Base-by-base conservation (phyloP, 2,113 vertebrate species). In the Ochotona princeps region DNA sequence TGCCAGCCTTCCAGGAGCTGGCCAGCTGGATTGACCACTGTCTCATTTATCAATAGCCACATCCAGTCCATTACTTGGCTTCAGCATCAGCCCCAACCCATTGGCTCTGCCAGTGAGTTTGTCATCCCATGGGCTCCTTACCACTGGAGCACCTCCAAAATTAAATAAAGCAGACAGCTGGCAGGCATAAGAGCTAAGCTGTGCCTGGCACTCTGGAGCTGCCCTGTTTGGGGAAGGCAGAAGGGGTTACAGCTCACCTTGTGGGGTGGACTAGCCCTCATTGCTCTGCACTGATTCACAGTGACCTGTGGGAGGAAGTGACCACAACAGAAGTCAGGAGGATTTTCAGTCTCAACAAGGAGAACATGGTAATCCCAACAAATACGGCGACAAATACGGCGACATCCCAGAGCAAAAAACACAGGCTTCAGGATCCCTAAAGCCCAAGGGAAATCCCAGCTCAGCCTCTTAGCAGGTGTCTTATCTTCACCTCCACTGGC, bases 1-100 rank as follows among this genome's bases (percentile, higher is more conserved):
- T 90, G 85, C 86, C 96, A 96, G 65, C 72, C 94, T 94, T 11
- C 32, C 65, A 60, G 95, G 30, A 1, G 66, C 80, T 67, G 49
- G 95, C 90, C 95, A 97, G 85, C 93, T 82, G 87, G 89, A 87
- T 51, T 26, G 70, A 90, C 0, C 20, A 60, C 70, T 96, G 47
- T 67, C 44, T 83, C 93, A 95, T 98, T 97, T 94, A 98, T 97
- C 96, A 97, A 87, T 81, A 92, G 69, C 3, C 87, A 82, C 66
- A 94, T 96, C 30, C 84, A 94, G 92, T 18, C 67, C 95, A 86
- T 96, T 94, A 96, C 96, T 96, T 94, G 95, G 76, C 92, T 93
- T 86, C 8, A 15, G 81, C 91, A 95, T 85, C 72, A 75, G 80
- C 60, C 47, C 74, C 0, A 0, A 91, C 89, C 95, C 87, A 6